A percentile compares a stretch with the other conserved stretches of the same genome.
Conservation (phyloP, 2,113 vertebrate species). For the Myrmecophaga tridactyla region DNA sequence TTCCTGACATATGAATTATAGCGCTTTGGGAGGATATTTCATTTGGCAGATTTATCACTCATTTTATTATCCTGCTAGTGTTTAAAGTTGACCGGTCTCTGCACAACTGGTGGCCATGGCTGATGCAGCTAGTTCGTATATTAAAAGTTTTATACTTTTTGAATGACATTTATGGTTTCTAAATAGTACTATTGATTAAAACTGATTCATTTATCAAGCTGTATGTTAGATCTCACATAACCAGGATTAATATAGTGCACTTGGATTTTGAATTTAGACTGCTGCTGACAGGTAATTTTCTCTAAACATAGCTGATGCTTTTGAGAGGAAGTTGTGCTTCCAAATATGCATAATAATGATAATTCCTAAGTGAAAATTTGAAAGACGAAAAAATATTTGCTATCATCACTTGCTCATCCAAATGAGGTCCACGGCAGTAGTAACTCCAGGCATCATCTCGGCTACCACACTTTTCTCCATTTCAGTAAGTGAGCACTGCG, state of each 20-base stretch:
- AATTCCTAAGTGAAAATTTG: background rate
- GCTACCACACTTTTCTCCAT: background rate
- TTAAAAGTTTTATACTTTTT: background rate
- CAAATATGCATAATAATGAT: background rate
- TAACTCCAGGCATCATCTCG: background rate
- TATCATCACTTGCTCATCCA: background rate
- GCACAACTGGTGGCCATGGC: conserved; percentile 41
- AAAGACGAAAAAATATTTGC: background rate
- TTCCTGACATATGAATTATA: background rate
- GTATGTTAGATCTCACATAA: background rate
- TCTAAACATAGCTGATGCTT: conserved; percentile 28
- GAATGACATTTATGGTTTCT: conserved; percentile 45
- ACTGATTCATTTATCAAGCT: conserved; percentile 36
- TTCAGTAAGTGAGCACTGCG: background rate
- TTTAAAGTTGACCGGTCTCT: conserved; percentile 62
- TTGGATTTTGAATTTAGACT: background rate
- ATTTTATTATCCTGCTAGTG: conserved; percentile 59
- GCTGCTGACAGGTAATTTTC: background rate
- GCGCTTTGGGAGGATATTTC: background rate
- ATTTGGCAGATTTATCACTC: conserved; percentile 57
- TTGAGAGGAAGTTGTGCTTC: background rate
- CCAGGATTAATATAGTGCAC: background rate
- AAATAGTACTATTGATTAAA: conserved; percentile 42
- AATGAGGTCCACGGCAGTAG: background rate
- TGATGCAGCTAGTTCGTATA: conserved; percentile 5